These are phyloP conservation scores for Merops nubicus DNA, from an alignment of 2,113 vertebrate species.

Conservation along the genomic window DNA sequence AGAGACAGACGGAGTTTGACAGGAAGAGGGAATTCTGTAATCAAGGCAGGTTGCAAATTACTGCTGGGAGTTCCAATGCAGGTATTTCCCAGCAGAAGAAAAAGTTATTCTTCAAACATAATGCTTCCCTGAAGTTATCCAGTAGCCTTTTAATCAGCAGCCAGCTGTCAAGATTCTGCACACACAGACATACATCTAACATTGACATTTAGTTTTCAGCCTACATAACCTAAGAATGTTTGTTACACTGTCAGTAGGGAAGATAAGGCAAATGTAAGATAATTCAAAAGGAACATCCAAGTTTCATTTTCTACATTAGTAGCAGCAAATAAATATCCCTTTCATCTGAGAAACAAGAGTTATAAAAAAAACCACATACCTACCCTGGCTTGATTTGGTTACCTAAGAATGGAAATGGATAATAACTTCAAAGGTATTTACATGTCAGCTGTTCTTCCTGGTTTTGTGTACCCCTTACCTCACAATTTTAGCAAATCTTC, in stretches of 20 bases:
- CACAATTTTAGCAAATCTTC: not conserved
- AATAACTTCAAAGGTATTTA: not conserved
- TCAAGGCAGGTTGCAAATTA: conserved; percentile 48
- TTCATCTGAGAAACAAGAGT: not conserved
- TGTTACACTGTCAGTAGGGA: not conserved
- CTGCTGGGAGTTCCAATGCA: conserved; percentile 19
- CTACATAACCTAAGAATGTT: not conserved
- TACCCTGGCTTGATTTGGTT: not conserved
- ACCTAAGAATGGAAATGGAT: not conserved
- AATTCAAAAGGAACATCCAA: not conserved
- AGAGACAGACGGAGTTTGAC: not conserved
- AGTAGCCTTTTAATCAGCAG: conserved; percentile 46
- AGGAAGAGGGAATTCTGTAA: conserved; percentile 49
- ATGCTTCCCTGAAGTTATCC: conserved; percentile 63
- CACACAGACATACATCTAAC: conserved; percentile 3
- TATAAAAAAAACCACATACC: not conserved
- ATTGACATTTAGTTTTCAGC: conserved; percentile 15
- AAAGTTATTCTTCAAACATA: conserved; percentile 55
- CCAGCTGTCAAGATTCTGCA: conserved; percentile 53
- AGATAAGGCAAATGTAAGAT: not conserved
- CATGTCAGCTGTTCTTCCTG: not conserved
- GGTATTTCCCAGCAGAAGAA: conserved; percentile 52
- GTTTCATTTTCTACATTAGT: not conserved
- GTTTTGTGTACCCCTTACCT: not conserved
- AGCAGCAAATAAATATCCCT: not conserved